Conservation (phyloP, 2,113 vertebrate species). For the Callithrix jacchus region DNA sequence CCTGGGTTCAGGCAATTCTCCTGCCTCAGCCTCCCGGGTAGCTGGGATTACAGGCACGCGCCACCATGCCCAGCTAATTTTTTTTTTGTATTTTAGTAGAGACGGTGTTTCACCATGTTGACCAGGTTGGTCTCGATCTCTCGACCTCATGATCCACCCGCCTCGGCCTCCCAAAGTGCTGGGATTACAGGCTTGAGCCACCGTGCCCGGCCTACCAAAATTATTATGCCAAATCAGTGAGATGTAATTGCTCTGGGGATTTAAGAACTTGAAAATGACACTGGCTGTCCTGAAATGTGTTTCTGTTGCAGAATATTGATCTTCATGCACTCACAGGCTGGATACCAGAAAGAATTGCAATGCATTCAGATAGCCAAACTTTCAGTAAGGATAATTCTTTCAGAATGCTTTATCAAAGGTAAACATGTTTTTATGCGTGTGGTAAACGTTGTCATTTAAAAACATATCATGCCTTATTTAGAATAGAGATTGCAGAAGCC, state of each 20-base stretch:
- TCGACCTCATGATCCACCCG: too few relatives aligned
- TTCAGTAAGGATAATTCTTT: slow-evolving; percentile 96
- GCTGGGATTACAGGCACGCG: too few relatives aligned
- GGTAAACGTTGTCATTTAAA: neutral
- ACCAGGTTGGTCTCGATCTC: too few relatives aligned
- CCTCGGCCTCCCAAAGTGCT: too few relatives aligned
- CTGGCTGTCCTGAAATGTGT: neutral
- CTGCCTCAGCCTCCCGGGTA: too few relatives aligned
- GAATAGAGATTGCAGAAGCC: neutral
- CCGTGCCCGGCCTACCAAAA: too few relatives aligned
- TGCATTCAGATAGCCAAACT: slow-evolving; percentile 98
- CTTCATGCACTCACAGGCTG: slow-evolving; percentile 98
- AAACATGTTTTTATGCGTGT: neutral
- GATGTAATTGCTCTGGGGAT: neutral
- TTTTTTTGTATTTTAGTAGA: too few relatives aligned
- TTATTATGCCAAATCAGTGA: neutral
- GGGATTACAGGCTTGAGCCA: too few relatives aligned
- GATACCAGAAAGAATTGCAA: slow-evolving; percentile 99
- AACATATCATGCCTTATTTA: neutral
- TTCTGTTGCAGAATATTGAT: slow-evolving; percentile 94
- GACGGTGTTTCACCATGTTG: too few relatives aligned
- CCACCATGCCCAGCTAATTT: too few relatives aligned
- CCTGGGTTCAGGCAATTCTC: too few relatives aligned
- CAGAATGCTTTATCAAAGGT: slow-evolving; percentile 99
- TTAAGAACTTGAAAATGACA: neutral